These are phyloP conservation scores for Nyctibius grandis DNA, from an alignment of 2,797 vertebrate species.

Conservation along the genomic window DNA sequence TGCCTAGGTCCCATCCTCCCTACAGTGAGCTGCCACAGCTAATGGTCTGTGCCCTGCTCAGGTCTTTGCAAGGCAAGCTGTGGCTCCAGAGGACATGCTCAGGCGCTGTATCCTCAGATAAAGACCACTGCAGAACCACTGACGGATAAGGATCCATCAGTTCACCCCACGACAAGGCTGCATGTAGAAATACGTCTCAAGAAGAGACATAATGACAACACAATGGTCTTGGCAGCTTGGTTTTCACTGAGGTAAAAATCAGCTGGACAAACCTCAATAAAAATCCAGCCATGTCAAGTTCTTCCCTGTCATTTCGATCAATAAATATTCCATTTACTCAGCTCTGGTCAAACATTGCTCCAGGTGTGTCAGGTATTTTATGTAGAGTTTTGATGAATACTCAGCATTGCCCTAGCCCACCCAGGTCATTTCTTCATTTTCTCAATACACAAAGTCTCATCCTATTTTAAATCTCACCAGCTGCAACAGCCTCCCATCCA, in stretches of 20 bases:
- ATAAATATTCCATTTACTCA: not conserved
- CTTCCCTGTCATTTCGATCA: not conserved
- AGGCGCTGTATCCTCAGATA: not conserved
- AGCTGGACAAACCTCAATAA: not conserved
- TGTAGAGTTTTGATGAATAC: not conserved
- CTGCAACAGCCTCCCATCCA: not conserved
- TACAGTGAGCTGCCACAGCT: not conserved
- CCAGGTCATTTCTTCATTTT: not conserved
- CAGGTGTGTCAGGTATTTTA: not conserved
- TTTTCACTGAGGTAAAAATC: not conserved
- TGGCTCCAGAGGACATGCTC: not conserved
- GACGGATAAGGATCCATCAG: not conserved
- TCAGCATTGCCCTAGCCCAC: not conserved
- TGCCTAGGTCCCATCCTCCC: not conserved
- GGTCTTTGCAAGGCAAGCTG: not conserved
- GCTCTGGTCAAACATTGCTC: not conserved
- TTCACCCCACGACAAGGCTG: not conserved
- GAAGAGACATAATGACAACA: not conserved
- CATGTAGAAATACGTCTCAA: not conserved
- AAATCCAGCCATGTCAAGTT: not conserved
- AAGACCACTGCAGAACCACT: not conserved
- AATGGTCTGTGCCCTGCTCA: not conserved
- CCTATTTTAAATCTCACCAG: not conserved
- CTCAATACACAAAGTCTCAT: not conserved
- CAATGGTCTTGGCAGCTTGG: fast-evolving